Evolutionary conservation across 2,113 vertebrate genomes (phyloP), one percentile per base, ranked within the genome.

Genomic region (Cyanoliseus patagonus): DNA sequence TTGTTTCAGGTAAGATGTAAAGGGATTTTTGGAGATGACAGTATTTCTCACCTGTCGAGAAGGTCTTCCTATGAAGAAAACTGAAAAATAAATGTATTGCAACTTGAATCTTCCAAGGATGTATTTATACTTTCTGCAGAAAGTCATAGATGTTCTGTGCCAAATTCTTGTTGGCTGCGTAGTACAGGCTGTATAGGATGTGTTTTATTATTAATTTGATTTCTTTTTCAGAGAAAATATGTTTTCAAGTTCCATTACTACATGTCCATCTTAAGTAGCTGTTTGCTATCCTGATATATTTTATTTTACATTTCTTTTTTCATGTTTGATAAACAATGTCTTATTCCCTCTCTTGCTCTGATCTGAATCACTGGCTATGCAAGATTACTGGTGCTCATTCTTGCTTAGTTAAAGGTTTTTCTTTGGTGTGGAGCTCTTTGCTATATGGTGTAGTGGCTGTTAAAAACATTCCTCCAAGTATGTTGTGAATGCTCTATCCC

Each of bases 341-440:
- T 53, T 59, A 16, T 6, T 79, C 11, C 4, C 2, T n/a, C 22
- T 68, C n/a, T 23, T 62, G 14, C 6, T 67, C 42, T 28, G 52
- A 31, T 39, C 28, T 19, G 51, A 51, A 3, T 39, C 3, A 6
- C 23, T 7, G 6, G 35, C 51, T 18, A 1, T 6, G 10, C 27
- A 23, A 3, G 1, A 1, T 13, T 47, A 17, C 23, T 79, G 51
- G 7, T 64, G 30, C 22, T 75, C 0, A 0, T 63, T 75, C 33
- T 64, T 52, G 25, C 16, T 42, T 37, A 46, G 53, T 16, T 7
- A 10, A 46, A 46, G 37, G 33, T 15, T 52, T 70, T 84, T 39
- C 28, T 59, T 61, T 35, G 33, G 20, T 35, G 22, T 25, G 13
- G 55, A 64, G 33, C 84, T 70, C 49, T 84, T 35, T 52, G 35